Base-by-base conservation (phyloP, 2,113 vertebrate species). In the Ochotona princeps region DNA sequence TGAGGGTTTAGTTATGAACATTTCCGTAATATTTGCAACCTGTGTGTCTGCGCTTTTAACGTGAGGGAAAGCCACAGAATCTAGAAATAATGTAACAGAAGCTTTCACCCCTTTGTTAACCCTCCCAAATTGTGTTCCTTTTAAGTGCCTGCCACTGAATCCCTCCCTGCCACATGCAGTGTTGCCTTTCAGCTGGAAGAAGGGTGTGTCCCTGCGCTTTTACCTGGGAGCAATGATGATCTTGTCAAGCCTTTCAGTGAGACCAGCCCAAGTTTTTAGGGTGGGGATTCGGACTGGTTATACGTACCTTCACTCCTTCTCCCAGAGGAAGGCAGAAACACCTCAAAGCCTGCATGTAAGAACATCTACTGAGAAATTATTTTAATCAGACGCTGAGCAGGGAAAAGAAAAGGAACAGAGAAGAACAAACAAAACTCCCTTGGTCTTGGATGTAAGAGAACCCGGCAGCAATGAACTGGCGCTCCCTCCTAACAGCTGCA, bases 211-310 rank as follows among this genome's bases (percentile, higher is more conserved):
- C 84, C 85, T 54, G 9, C 92, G 97, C 95, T 98, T 98, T 97
- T 98, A 98, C 97, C 98, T 98, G 96, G 95, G 93, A 98, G 98
- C 98, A 97, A 97, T 98, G 97, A 98, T 98, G 98, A 98, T 98
- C 98, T 96, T 96, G 96, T 96, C 97, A 98, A 98, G 98, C 95
- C 12, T 98, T 98, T 98, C 96, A 96, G 74, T 17, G 95, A 96
- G 98, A 98, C 98, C 98, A 98, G 97, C 98, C 98, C 98, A 98
- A 97, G 95, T 96, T 98, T 98, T 98, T 98, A 97, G 98, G 98
- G 98, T 98, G 98, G 98, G 97, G 98, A 98, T 98, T 97, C 93
- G 91, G 96, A 98, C 97, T 97, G 95, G 97, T 98, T 98, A 98
- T 97, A 98, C 98, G 96, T 98, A 98, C 97, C 98, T 98, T 97